A percentile compares a stretch with the other conserved stretches of the same genome.
phyloP scores from a whole-genome alignment of 2,113 vertebrate genomes.

The Sebastes schlegelii region DNA sequence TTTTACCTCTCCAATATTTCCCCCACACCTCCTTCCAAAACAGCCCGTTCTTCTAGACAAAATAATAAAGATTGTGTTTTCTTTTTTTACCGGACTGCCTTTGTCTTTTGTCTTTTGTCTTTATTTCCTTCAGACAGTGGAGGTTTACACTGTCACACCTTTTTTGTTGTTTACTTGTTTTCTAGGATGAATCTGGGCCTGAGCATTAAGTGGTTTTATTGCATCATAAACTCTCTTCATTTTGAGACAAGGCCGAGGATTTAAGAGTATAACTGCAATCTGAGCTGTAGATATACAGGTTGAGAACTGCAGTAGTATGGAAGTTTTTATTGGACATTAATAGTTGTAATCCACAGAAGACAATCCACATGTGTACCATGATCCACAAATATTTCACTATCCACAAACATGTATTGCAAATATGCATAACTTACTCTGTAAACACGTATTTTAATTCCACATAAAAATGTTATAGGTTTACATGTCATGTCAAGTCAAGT shows the following conservation, averaged over 20 bases:
- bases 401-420: too few species aligned
- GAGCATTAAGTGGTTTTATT: not conserved
- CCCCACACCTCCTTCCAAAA: slow-evolving; percentile 42
- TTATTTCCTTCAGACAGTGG: not conserved
- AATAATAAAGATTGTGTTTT: slow-evolving; percentile 78
- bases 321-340: too few species aligned
- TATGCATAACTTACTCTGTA: too few species aligned
- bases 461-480: too few species aligned
- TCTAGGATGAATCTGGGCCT: not conserved
- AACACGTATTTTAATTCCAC: too few species aligned
- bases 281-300: not conserved
- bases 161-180: not conserved
- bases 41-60: slow-evolving; percentile 76
- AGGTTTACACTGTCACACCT: not conserved
- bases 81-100: slow-evolving; percentile 78
- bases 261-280: not conserved
- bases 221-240: not conserved
- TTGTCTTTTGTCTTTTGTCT: slow-evolving; percentile 46
- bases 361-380: too few species aligned
- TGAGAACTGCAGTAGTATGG: too few species aligned
- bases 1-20: slow-evolving; percentile 69
- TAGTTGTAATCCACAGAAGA: too few species aligned
- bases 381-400: too few species aligned
- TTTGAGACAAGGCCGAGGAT: not conserved
- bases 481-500: too few species aligned